Conservation (phyloP, 2,113 vertebrate species). For the Aptenodytes patagonicus region DNA sequence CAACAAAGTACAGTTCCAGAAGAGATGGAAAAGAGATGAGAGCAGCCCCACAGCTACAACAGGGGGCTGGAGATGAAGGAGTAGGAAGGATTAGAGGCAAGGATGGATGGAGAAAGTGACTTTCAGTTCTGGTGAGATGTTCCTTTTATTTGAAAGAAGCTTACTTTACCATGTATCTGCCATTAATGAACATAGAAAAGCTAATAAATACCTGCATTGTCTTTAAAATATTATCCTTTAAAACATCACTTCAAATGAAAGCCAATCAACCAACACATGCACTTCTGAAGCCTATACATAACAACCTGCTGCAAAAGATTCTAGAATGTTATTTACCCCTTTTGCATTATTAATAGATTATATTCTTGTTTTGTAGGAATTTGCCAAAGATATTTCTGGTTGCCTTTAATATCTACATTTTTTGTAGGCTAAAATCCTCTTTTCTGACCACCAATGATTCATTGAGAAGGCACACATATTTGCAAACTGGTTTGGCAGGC, state of each 20-base stretch:
- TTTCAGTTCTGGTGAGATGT: neutral
- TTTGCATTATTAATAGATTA: neutral
- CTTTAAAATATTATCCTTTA: neutral
- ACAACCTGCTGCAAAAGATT: neutral
- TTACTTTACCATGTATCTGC: neutral
- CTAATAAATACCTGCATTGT: neutral
- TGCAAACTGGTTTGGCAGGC: neutral
- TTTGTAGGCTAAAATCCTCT: neutral
- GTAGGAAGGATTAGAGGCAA: neutral
- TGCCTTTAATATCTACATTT: neutral
- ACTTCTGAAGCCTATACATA: neutral
- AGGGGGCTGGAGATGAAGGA: neutral
- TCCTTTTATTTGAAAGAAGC: neutral
- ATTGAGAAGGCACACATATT: neutral
- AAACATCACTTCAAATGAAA: neutral
- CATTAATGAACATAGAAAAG: neutral
- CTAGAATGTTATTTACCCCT: neutral
- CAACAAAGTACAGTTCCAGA: neutral
- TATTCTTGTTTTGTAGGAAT: neutral
- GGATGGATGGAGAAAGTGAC: neutral
- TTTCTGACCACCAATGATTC: neutral
- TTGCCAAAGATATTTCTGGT: neutral
- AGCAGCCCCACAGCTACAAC: neutral
- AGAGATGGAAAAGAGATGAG: neutral
- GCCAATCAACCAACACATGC: rapidly evolving